These are phyloP conservation scores for Antrozous pallidus DNA, from an alignment of 2,797 vertebrate species.

Conservation along the genomic window DNA sequence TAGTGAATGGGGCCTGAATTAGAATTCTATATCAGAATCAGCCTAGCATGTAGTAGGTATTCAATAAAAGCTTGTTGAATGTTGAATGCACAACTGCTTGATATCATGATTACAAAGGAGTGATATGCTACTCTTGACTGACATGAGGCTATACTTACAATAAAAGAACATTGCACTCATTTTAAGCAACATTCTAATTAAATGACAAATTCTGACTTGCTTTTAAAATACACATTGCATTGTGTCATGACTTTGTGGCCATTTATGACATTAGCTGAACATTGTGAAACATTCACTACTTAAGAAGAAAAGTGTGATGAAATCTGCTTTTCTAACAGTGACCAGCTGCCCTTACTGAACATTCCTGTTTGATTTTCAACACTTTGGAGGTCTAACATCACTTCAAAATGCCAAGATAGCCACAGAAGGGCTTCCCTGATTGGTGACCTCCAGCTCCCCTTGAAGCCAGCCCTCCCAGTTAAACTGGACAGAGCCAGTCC, in stretches of 20 bases:
- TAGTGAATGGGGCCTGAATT: neutral
- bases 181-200: conserved; percentile 33
- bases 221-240: neutral
- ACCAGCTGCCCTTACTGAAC: conserved; percentile 88
- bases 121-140: neutral
- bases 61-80: neutral
- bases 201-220: conserved; percentile 11
- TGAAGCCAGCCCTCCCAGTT: conserved; percentile 63
- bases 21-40: conserved; percentile 3
- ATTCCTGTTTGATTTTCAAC: conserved; percentile 83
- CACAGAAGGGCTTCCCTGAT: conserved; percentile 80
- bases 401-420: conserved; percentile 82
- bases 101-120: neutral
- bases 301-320: conserved; percentile 1
- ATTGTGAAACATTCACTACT: conserved; percentile 7
- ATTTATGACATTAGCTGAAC: neutral
- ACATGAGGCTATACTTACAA: neutral
- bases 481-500: neutral
- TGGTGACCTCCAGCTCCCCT: conserved; percentile 84
- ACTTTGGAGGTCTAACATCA: conserved; percentile 84
- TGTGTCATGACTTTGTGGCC: neutral
- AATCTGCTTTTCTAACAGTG: conserved; percentile 78
- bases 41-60: neutral
- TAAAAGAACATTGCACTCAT: neutral
- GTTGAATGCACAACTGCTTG: neutral